Base-by-base conservation (phyloP, 23 tunicate genomes). In the Trididemnum miniatum region DNA sequence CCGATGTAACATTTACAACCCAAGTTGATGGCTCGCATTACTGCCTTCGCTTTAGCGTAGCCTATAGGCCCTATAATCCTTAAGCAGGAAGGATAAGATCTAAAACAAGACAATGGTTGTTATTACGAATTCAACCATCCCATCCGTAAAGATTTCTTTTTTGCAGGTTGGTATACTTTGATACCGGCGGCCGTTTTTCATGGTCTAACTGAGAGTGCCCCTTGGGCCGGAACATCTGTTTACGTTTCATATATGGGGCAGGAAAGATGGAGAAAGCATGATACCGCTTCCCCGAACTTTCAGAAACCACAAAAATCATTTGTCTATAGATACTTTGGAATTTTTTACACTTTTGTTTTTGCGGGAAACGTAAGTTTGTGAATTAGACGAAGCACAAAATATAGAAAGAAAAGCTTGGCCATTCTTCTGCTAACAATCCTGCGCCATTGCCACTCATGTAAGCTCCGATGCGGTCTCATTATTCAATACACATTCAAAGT, bases 191-290 rank as follows among this genome's bases (percentile, higher is more conserved):
- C 86, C 0, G 57, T 81, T 1, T 0, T 87, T 32, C 86, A 80
- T 64, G 92, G 92, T 4, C 28, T 81, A 37, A 73, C 75, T 5
- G 92, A 87, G 44, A 82, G 86, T 72, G 65, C 80, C 0, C 67
- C 82, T 12, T 87, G 92, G 92, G 81, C 92, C 15, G 86, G 82
- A 2, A 25, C 80, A 32, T 49, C 92, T 3, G 79, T 81, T 33
- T 87, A 81, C 71, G 85, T 87, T 15, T 26, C 79, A 22, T 82
- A 31, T 44, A 37, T 87, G 49, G 92, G 92, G 5, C 65, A 72
- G 26, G 7, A 65, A 31, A 22, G 51, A 20, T 85, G 89, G 89
- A 50, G 1, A 26, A 60, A 60, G 51, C 40, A 34, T 23, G 52
- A 20, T 33, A n/a, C 50, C 9, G 1, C 20, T 23, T 12, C 23